These are phyloP conservation scores for Tupaia tana DNA, from an alignment of 2,113 vertebrate species.

Conservation along the genomic window DNA sequence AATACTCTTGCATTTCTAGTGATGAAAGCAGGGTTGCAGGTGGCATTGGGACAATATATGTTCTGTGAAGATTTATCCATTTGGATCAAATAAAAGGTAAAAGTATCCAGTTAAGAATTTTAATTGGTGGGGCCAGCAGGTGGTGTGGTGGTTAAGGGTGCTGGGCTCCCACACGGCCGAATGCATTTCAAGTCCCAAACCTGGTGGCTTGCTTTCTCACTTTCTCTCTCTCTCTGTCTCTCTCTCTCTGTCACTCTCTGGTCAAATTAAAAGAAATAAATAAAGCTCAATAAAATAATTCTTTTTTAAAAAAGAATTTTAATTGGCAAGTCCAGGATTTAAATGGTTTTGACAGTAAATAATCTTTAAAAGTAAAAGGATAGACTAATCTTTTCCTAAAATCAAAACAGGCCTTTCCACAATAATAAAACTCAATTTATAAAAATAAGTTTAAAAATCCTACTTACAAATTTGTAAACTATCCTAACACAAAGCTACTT, in stretches of 20 bases:
- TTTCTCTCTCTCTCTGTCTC: no score
- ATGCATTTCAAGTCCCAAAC: no score
- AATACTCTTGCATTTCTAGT: background rate
- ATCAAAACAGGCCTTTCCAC: background rate
- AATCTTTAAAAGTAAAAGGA: background rate
- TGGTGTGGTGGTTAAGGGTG: no score
- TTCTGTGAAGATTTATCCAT: background rate
- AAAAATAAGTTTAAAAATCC: slow-evolving; percentile 25
- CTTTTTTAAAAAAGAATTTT: background rate
- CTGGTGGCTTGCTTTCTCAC: no score
- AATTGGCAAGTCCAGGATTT: background rate
- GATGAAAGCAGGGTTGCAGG: background rate
- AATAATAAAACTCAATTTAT: slow-evolving; percentile 15
- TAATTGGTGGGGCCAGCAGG: background rate
- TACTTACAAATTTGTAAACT: background rate
- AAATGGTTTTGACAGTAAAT: background rate
- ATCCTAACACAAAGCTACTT: background rate
- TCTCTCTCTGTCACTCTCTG: no score
- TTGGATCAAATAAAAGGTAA: slow-evolving; percentile 15
- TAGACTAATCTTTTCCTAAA: slow-evolving; percentile 30
- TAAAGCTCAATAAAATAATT: no score
- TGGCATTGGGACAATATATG: background rate
- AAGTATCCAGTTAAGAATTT: slow-evolving; percentile 13
- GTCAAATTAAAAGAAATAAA: no score
- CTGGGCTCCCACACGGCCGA: no score